Base-by-base conservation (phyloP, 2,888 invertebrate species). In the Rotaria sp. region DNA sequence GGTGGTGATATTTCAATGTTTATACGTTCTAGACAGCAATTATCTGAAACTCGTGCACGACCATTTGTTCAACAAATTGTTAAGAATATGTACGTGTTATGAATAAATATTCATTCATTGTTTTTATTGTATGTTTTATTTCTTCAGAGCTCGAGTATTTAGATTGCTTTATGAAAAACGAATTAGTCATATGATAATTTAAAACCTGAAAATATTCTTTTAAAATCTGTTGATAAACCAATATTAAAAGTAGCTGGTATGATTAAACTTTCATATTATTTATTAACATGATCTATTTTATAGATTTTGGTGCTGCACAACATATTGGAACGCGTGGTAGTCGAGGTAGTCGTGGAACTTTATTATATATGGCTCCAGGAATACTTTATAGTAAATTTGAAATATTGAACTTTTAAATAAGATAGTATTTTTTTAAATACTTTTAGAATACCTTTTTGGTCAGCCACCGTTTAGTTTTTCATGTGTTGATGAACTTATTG, bases 281-380 rank as follows among this genome's bases (percentile, higher is more conserved):
- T 48, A 67, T 85, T 38, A 26, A 52, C 67, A 87, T 86, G 85
- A 86, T 48, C 41, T 55, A 1, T 48, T 67, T 45, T 52, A 41
- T 67, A 93, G 94, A 94, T 91, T 94, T 94, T 91, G 94, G 96
- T 3, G 95, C 96, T 89, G 91, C 91, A n/a, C 90, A 90, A 85
- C 90, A 90, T 84, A 87, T 91, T 87, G 89, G 88, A 86, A 90
- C 89, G 41, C 90, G 89, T 30, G 89, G 89, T 21, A 88, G 90
- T 35, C 41, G 48, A 84, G 50, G 85, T 48, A 52, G 85, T 24
- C 84, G 85, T 55, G 96, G 96, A 0, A 95, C 95, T 0, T 95
- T 95, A 0, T 92, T 96, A 1, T 96, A 96, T 91, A 96, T 96
- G 96, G 96, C 96, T 48, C 96, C 96, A 0, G 96, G 96, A 92